Evolutionary conservation across 1,140 invertebrate species (phyloP).

Genomic region (Lordiphosa clarofinis): DNA sequence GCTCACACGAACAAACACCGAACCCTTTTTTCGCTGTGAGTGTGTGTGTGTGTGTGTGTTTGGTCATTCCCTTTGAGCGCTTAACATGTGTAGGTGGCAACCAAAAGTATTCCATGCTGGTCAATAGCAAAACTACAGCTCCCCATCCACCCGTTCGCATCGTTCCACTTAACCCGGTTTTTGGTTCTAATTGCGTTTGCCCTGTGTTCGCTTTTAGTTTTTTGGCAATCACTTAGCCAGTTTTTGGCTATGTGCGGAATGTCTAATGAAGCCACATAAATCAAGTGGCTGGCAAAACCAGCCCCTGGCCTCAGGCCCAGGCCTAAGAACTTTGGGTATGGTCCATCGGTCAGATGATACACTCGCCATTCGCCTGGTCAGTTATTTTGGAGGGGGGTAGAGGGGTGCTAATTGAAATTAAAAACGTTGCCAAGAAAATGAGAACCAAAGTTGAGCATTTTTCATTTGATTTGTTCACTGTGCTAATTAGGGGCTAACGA

Average conservation of each 20-base stretch:
- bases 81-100: conserved; percentile 33
- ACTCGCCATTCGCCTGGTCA: conserved; percentile 4
- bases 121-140: conserved; percentile 54
- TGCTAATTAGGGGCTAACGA: background rate
- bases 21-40: conserved; percentile 18
- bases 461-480: conserved; percentile 19
- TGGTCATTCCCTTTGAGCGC: conserved; percentile 14
- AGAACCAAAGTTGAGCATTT: conserved; percentile 11
- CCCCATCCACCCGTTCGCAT: background rate
- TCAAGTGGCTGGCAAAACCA: conserved; percentile 51
- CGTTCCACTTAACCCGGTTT: conserved; percentile 12
- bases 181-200: conserved; percentile 50
- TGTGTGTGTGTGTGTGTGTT: background rate
- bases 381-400: conserved; percentile 19
- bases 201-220: conserved; percentile 37
- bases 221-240: conserved; percentile 59
- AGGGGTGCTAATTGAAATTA: conserved; percentile 63
- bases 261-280: conserved; percentile 79
- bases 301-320: background rate
- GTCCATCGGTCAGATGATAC: conserved; percentile 5
- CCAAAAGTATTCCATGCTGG: conserved; percentile 66
- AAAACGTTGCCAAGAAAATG: conserved; percentile 56
- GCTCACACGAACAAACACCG: conserved; percentile 60
- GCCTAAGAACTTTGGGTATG: background rate
- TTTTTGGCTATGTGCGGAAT: conserved; percentile 61